Base-by-base conservation (phyloP, 2,113 vertebrate genomes). In the Xenus cinereus region DNA sequence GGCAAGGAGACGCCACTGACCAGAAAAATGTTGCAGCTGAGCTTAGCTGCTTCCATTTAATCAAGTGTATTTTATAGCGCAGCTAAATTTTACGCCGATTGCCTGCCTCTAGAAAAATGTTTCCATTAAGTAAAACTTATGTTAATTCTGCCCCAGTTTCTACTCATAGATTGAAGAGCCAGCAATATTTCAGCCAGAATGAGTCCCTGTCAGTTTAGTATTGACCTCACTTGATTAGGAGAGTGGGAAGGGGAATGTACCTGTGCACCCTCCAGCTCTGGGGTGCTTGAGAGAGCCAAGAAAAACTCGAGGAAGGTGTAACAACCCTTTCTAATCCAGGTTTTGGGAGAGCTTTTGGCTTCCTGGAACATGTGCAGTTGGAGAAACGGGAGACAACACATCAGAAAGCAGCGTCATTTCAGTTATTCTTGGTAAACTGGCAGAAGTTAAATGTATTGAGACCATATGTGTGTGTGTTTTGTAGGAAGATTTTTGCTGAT, bases 141-240 rank as follows among this genome's bases (percentile, higher is more conserved):
- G 67, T 56, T 74, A 81, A 73, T 93, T 78, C 9, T 95, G 92
- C 19, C 73, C 84, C 77, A 71, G 59, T 88, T 94, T 83, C 50
- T 76, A 3, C 22, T 30, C 48, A 57, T 15, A 35, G 33, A n/a
- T 66, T 10, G 30, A 51, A 37, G 50, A 78, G 74, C 69, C 54
- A 53, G 74, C n/a, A 54, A 41, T 63, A 30, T 76, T 82, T 75
- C 45, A 80, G 84, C 53, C 14, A 13, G 16, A 24, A 11, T 28
- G 41, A 59, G 28, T 15, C 57, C 39, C 30, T 45, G 46, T 21
- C 69, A 59, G 37, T 12, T 63, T 20, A 33, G 32, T 7, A 9
- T 14, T 66, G 51, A 12, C 46, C 69, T 63, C 66, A 5, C 37
- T 50, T 71, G 51, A 26, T 32, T 3, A 16, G 66, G n/a, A 33